Percentiles rank a stretch among this genome's conserved stretches.
Conservation (phyloP, 2,113 vertebrate species). For the Struthidea cinerea region DNA sequence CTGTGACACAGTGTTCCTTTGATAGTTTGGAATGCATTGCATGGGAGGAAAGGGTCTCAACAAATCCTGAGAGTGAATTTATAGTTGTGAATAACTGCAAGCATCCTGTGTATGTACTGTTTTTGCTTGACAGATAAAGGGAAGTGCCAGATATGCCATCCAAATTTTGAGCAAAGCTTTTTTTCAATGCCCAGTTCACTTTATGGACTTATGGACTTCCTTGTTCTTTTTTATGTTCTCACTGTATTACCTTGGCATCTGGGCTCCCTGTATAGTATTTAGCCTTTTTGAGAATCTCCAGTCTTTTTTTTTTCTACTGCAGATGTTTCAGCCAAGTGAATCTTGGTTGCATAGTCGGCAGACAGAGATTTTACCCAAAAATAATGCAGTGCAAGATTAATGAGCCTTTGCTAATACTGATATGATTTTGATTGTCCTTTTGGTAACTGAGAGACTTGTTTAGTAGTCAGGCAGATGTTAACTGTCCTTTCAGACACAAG, state of each 20-base stretch:
- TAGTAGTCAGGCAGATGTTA: background rate
- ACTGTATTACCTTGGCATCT: background rate
- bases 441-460: background rate
- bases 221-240: background rate
- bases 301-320: background rate
- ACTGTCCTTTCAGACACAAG: background rate
- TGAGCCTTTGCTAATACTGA: background rate
- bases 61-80: background rate
- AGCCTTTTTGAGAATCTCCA: background rate
- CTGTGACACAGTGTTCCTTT: background rate
- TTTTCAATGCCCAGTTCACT: background rate
- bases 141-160: background rate
- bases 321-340: rapidly evolving
- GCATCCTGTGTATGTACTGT: background rate
- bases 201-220: background rate
- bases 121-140: background rate
- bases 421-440: background rate
- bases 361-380: background rate
- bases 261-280: background rate
- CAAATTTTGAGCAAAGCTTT: background rate
- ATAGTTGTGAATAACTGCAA: background rate
- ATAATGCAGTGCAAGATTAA: rapidly evolving
- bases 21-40: background rate
- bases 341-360: background rate
- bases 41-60: background rate